phyloP scores from a whole-genome alignment of 2,888 invertebrate species.

The Gastrophysa polygoni region DNA sequence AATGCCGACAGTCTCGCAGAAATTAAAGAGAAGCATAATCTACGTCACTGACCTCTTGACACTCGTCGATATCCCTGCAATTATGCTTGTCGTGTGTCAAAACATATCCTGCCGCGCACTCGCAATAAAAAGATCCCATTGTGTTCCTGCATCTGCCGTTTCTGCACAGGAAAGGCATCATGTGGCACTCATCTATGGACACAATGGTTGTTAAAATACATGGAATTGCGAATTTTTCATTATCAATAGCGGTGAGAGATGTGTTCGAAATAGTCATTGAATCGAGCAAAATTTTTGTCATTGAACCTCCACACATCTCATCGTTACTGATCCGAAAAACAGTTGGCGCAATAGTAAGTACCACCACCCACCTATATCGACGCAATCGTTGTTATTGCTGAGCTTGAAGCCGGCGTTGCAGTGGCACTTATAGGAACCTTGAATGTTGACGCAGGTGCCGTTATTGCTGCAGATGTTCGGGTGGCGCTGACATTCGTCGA shows the following conservation, averaged over 20 bases:
- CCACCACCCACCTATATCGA: slow-evolving; percentile 81
- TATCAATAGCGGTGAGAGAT: no score
- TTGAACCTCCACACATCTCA: no score
- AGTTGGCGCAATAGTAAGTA: no score
- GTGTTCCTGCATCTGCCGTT: slow-evolving; percentile 84
- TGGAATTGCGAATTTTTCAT: no score
- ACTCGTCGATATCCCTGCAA: slow-evolving; percentile 82
- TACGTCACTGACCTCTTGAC: slow-evolving; percentile 68
- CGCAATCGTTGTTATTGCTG: slow-evolving; percentile 78
- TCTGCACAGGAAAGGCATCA: slow-evolving; percentile 83
- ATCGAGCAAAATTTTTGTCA: no score
- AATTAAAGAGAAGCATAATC: no score
- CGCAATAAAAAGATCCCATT: slow-evolving; percentile 79
- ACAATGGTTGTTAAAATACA: no score
- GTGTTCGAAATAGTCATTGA: no score
- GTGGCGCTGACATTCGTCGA: slow-evolving; percentile 75
- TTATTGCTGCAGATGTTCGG: slow-evolving; percentile 79
- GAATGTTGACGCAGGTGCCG: slow-evolving; percentile 74
- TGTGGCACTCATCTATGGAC: slow-evolving; percentile 74
- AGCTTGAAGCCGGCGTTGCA: slow-evolving; percentile 79
- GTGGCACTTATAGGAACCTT: slow-evolving; percentile 74
- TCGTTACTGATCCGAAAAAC: no score
- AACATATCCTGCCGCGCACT: slow-evolving; percentile 80
- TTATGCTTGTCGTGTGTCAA: slow-evolving; percentile 76
- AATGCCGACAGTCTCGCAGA: no score